Base-by-base conservation (phyloP, 2,888 invertebrate genomes). In the Lamellibrachia satsuma region DNA sequence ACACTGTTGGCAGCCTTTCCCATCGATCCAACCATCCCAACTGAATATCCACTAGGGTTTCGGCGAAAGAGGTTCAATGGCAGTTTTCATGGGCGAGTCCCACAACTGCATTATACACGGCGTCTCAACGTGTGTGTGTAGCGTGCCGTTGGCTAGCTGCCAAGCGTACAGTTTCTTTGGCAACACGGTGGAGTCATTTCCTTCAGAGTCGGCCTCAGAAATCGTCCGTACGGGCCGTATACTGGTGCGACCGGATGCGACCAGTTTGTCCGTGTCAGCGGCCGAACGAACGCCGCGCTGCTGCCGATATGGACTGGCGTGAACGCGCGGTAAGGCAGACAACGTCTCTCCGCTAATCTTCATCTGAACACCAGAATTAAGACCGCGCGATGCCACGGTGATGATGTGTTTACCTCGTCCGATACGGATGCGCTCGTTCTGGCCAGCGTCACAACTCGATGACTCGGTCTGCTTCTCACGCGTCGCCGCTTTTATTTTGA, bases 231-330 rank as follows among this genome's bases (percentile, higher is more conserved):
- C 75, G 75, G 75, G 75, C 75, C 75, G 15, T 3, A 75, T 75
- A 22, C 75, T 75, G 75, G 75, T 6, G 22, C 75, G 75, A 75
- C 22, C 22, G n/a, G 75, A 75, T n/a, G 22, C 15, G 75, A 15
- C 15, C 22, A 75, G 15, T n/a, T 75, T 15, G 75, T 75, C 75
- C 75, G n/a, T 75, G 75, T 75, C 75, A 4, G 75, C 11, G 75
- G 75, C 75, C 75, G 75, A 75, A 22, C 75, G 75, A 6, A 75
- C 22, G 22, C 75, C 75, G 22, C 75, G 75, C 75, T 75, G 27
- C 52, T 91, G 91, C 52, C 91, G 91, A 27, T 91, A 91, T 9
- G 91, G 91, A 91, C 91, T 91, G 27, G 52, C 52, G 91, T 91
- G 91, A 39, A 91, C 55, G 27, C 55, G 91, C 8, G 51, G 52